These are phyloP conservation scores for Ptychobarbus kaznakovi DNA, from an alignment of 2,797 vertebrate species.

Conservation along the genomic window DNA sequence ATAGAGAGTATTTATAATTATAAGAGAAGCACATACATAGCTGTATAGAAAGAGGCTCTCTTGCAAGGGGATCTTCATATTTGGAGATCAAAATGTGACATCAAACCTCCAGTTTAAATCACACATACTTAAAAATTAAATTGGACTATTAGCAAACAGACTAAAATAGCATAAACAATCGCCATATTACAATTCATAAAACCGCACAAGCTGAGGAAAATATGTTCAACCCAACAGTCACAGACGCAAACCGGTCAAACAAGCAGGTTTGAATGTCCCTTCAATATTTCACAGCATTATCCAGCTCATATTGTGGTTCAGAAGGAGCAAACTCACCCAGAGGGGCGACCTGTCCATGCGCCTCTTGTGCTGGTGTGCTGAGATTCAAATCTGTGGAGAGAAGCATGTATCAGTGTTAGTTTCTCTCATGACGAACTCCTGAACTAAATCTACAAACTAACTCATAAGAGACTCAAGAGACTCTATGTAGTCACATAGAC, in stretches of 20 bases:
- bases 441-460: not conserved
- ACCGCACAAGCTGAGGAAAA: not conserved
- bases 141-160: not conserved
- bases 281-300: not conserved
- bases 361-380: conserved; percentile 6
- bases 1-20: not conserved
- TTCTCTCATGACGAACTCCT: conserved; percentile 21
- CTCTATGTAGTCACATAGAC: no score
- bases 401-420: conserved; percentile 38
- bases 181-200: not conserved
- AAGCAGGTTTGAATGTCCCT: not conserved
- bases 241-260: not conserved
- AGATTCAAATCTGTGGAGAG: conserved; percentile 51
- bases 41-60: not conserved
- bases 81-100: not conserved
- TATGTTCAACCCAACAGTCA: not conserved
- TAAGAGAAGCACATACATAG: not conserved
- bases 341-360: not conserved
- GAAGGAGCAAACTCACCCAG: conserved; percentile 43
- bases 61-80: not conserved
- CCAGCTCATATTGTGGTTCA: not conserved
- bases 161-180: not conserved
- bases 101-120: not conserved
- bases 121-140: not conserved
- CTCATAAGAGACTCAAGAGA: conserved; percentile 30